Evolutionary conservation across 2,888 invertebrate genomes (phyloP).

Genomic region (Tenodera sinensis): DNA sequence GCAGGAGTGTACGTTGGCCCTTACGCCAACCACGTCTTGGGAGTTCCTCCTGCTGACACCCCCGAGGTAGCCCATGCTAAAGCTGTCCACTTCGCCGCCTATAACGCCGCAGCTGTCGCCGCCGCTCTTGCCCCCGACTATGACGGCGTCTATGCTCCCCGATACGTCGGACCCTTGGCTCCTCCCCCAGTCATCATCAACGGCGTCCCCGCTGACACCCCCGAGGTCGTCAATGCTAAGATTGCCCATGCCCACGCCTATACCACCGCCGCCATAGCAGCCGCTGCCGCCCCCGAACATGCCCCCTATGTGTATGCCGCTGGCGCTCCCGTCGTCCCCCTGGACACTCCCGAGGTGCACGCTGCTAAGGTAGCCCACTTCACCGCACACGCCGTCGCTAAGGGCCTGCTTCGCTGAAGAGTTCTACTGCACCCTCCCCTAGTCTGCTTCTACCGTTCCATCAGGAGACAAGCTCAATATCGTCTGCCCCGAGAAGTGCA

Average conservation of each 20-base stretch:
- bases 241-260: conserved; percentile 45
- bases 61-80: conserved; percentile 45
- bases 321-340: conserved; percentile 44
- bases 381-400: neutral
- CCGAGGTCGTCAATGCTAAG: conserved; percentile 46
- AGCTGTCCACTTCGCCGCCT: conserved; percentile 50
- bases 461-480: neutral
- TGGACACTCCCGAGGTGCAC: neutral
- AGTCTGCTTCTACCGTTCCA: neutral
- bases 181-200: neutral
- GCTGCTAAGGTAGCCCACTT: neutral
- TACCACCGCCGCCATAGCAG: conserved; percentile 36
- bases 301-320: conserved; percentile 54
- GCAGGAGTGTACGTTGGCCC: neutral
- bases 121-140: neutral
- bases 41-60: conserved; percentile 28
- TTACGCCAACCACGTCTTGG: conserved; percentile 33
- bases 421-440: neutral
- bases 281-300: conserved; percentile 35
- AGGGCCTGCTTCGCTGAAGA: neutral
- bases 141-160: neutral
- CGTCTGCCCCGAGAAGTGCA: neutral
- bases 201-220: conserved; percentile 16
- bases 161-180: conserved; percentile 14
- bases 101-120: conserved; percentile 44